Percentiles rank a stretch among this genome's conserved stretches.
phyloP scores from a whole-genome alignment of 2,888 invertebrate species.

The Galeopsomyia nigrocyanea region DNA sequence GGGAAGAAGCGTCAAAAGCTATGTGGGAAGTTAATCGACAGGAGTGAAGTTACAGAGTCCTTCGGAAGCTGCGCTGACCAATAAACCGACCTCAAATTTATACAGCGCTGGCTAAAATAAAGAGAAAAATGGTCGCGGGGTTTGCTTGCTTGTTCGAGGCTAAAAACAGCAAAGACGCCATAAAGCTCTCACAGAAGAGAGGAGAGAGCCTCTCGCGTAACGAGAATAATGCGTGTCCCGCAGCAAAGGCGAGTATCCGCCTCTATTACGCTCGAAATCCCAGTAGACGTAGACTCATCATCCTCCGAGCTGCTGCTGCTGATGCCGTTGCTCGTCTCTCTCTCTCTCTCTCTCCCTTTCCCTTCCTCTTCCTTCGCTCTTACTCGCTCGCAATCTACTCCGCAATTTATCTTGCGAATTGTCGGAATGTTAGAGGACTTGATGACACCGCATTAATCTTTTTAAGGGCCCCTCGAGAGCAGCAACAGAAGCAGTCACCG shows the following conservation, averaged over 20 bases:
- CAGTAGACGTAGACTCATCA: constrained; percentile 53
- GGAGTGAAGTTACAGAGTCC: too few relatives aligned
- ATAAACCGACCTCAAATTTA: not conserved
- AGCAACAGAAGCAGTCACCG: too few relatives aligned
- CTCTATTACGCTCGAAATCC: constrained; percentile 57
- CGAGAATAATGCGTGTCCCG: constrained; percentile 60
- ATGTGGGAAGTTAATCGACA: not conserved
- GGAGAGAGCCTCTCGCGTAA: constrained; percentile 51
- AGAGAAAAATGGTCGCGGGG: constrained; percentile 12
- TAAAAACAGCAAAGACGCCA: not conserved
- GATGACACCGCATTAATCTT: constrained; percentile 46
- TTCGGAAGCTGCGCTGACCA: not conserved
- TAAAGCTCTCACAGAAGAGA: not conserved
- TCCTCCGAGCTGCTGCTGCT: constrained; percentile 29
- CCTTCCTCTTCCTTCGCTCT: constrained; percentile 4
- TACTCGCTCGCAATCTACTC: constrained; percentile 42
- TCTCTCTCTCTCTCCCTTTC: constrained; percentile 29
- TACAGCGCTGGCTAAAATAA: constrained; percentile 2
- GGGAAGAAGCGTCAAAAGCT: constrained; percentile 8
- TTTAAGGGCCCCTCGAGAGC: constrained; percentile 25
- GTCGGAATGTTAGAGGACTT: constrained; percentile 45
- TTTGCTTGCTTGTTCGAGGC: too few relatives aligned
- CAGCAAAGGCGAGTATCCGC: constrained; percentile 51
- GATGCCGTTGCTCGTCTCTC: constrained; percentile 10
- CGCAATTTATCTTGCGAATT: constrained; percentile 45